Conservation (phyloP, 2,797 vertebrate species). For the Manis javanica region DNA sequence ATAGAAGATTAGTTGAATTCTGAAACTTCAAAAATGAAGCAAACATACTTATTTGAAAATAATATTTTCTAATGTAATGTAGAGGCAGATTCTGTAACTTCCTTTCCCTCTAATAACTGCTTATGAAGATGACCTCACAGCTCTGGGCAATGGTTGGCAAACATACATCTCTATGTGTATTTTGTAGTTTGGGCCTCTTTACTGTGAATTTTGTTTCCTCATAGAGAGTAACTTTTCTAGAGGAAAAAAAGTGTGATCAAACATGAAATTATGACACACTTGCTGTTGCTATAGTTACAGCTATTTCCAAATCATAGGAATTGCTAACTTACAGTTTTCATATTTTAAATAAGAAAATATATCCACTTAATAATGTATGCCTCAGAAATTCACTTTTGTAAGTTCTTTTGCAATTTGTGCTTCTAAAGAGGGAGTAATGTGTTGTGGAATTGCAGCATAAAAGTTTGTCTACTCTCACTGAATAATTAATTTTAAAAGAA, state of each 20-base stretch:
- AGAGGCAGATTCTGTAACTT: neutral
- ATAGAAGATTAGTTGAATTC: neutral
- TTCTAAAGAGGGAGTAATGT: neutral
- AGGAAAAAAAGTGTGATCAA: conserved; percentile 12
- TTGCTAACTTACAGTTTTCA: conserved; percentile 18
- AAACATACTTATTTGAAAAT: neutral
- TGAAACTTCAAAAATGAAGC: conserved; percentile 36
- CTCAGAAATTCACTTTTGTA: conserved; percentile 18
- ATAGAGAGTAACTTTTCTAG: conserved; percentile 5
- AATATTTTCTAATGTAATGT: neutral
- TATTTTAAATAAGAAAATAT: conserved; percentile 55
- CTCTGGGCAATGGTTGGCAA: neutral
- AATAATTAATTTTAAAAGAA: conserved; percentile 45
- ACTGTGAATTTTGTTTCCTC: neutral
- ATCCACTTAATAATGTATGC: neutral
- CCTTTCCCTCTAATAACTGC: neutral
- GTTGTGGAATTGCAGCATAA: neutral
- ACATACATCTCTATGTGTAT: neutral
- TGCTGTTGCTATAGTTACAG: conserved; percentile 64
- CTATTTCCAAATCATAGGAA: conserved; percentile 59
- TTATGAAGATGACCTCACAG: neutral
- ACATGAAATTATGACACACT: conserved; percentile 55
- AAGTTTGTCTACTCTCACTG: neutral
- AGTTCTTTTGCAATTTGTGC: neutral
- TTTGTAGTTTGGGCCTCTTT: neutral